A percentile compares a stretch with the other conserved stretches of the same genome.
These are phyloP conservation scores for Balaenoptera acutorostrata DNA, from an alignment of 2,113 vertebrate species.

Conservation along the genomic window DNA sequence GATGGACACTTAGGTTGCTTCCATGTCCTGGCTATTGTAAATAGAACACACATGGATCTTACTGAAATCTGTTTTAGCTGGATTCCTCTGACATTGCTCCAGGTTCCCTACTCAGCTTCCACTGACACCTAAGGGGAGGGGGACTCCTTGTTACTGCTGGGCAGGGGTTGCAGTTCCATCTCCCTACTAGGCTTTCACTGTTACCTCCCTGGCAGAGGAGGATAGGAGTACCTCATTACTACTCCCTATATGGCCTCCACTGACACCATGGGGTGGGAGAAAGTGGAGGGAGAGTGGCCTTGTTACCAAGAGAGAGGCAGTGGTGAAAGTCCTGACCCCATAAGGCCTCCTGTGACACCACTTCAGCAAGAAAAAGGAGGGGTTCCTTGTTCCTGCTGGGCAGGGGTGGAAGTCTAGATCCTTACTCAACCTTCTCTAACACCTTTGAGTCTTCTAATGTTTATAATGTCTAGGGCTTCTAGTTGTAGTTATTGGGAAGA, in stretches of 20 bases:
- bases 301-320: neutral
- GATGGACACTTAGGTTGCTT: no score
- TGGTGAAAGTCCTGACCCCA: neutral
- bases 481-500: neutral
- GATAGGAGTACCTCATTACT: neutral
- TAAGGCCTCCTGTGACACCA: neutral
- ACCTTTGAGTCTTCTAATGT: neutral
- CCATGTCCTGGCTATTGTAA: no score
- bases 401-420: neutral
- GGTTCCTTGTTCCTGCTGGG: neutral
- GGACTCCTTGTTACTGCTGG: neutral
- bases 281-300: neutral
- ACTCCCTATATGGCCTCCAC: neutral
- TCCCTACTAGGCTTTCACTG: neutral
- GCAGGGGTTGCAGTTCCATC: neutral
- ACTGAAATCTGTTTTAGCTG: neutral
- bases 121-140: neutral
- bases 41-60: neutral
- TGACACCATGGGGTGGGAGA: neutral
- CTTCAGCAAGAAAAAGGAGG: neutral
- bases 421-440: neutral
- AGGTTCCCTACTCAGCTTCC: neutral
- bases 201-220: neutral
- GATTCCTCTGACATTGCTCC: neutral
- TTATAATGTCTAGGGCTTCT: neutral